Conservation (phyloP, 2,113 vertebrate genomes). For the Barnardius zonarius region DNA sequence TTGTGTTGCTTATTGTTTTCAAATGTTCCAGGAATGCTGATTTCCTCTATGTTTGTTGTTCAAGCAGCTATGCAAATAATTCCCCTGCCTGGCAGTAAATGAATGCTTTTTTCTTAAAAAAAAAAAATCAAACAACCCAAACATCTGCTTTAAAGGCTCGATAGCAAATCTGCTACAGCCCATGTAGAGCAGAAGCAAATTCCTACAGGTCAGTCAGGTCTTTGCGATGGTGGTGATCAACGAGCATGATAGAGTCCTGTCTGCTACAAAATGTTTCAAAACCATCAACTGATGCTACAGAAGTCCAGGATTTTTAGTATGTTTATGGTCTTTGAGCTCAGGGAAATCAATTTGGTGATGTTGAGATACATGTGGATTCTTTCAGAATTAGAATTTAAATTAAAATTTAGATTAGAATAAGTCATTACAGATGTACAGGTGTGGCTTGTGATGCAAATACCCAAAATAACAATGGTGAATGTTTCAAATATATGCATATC, state of each 20-base stretch:
- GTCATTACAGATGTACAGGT: not conserved
- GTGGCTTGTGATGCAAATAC: not conserved
- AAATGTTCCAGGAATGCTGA: not conserved
- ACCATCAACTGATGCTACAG: not conserved
- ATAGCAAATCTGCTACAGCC: not conserved
- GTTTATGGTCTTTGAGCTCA: not conserved
- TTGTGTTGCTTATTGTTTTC: not conserved
- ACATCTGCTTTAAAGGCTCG: not conserved
- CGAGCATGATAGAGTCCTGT: not conserved
- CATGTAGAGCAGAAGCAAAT: not conserved
- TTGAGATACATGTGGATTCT: not conserved
- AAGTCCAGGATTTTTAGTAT: not conserved
- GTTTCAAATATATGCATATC: not conserved
- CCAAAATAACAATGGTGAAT: not conserved
- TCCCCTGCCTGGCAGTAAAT: not conserved
- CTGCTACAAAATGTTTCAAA: not conserved
- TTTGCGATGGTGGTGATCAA: not conserved
- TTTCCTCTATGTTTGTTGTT: not conserved
- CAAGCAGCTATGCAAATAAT: not conserved
- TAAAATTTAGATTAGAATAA: not conserved
- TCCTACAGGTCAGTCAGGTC: not conserved
- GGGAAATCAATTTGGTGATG: not conserved
- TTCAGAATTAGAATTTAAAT: not conserved
- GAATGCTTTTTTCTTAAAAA: not conserved
- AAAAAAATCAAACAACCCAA: not conserved